A percentile compares a stretch with the other conserved stretches of the same genome.
Evolutionary conservation across 2,888 invertebrate genomes (phyloP).

Genomic region (Nomada hirtipes): DNA sequence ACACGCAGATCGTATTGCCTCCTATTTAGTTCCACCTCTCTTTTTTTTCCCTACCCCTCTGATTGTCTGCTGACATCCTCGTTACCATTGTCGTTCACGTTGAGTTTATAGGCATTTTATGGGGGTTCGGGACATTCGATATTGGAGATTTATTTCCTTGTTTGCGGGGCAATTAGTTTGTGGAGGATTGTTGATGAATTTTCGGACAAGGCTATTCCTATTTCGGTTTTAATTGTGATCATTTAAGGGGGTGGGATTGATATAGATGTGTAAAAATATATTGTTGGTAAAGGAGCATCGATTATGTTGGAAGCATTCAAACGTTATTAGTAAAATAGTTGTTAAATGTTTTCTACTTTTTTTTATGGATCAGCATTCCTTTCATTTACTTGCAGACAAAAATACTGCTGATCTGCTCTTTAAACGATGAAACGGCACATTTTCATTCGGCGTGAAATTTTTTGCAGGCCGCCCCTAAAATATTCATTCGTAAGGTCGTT

Average conservation of each 20-base stretch:
- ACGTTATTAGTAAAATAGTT: too few relatives aligned
- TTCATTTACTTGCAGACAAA: neutral
- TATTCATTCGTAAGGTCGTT: slow-evolving; percentile 43
- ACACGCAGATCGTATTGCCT: slow-evolving; percentile 36
- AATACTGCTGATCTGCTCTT: slow-evolving; percentile 15
- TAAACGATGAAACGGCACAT: slow-evolving; percentile 20
- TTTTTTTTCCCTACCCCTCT: neutral
- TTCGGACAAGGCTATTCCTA: too few relatives aligned
- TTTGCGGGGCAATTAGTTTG: neutral
- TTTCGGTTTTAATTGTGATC: too few relatives aligned
- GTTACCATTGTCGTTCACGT: neutral
- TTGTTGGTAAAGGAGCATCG: too few relatives aligned
- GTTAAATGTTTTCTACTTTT: neutral
- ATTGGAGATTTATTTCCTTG: neutral
- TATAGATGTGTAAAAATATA: too few relatives aligned
- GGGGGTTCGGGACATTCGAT: neutral
- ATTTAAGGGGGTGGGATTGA: too few relatives aligned
- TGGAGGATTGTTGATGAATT: neutral
- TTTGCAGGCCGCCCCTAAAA: slow-evolving; percentile 19
- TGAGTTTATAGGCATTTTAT: neutral
- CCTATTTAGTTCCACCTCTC: slow-evolving; percentile 5
- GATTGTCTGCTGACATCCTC: neutral
- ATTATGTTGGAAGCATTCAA: neutral
- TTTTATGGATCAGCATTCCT: neutral
- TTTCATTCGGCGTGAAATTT: slow-evolving; percentile 19